Base-by-base conservation (phyloP, 2,797 vertebrate genomes). In the Trachops cirrhosus region DNA sequence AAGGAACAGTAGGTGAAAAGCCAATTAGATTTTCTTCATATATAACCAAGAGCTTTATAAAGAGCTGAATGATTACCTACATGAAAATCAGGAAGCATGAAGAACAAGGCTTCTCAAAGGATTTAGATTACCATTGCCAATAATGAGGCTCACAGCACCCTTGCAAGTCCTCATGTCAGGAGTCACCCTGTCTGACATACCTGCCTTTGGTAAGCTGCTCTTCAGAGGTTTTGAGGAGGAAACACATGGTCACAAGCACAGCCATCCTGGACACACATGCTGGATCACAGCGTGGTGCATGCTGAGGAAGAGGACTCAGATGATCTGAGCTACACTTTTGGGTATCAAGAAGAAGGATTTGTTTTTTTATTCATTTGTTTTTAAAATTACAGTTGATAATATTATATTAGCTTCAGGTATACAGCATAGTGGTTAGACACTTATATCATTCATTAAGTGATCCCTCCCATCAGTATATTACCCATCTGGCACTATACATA, bases 181-280 rank as follows among this genome's bases (percentile, higher is more conserved):
- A 46, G n/a, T 14, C 32, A 34, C 6, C 4, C n/a, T 41, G 37
- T 59, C 37, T 41, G 54, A 32, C 15, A 6, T 34, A 3, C 6
- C 64, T 21, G 2, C n/a, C 15, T 29, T 6, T 4, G 3, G 18
- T 68, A 21, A 59, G 57, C 71, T 19, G 19, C 16, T 11, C 8
- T 29, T 74, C 15, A 22, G 26, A 37, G 32, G 67, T 29, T 62
- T 16, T 0, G 24, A 75, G 29, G 34, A 67, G 14, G 34, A 10
- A 5, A 37, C 15, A 18, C n/a, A 10, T 1, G 24, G 32, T 48
- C 37, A 29, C 32, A 34, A 9, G 44, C 54, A 48, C 0, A 1
- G 37, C 41, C 57, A 37, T 22, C 50, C 24, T 32, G 6, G 46
- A 9, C 6, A 29, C 3, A 29, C 0, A 0, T 0, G 15, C 29